Conservation (phyloP, 2,888 invertebrate species). For the Drosophila borealis region DNA sequence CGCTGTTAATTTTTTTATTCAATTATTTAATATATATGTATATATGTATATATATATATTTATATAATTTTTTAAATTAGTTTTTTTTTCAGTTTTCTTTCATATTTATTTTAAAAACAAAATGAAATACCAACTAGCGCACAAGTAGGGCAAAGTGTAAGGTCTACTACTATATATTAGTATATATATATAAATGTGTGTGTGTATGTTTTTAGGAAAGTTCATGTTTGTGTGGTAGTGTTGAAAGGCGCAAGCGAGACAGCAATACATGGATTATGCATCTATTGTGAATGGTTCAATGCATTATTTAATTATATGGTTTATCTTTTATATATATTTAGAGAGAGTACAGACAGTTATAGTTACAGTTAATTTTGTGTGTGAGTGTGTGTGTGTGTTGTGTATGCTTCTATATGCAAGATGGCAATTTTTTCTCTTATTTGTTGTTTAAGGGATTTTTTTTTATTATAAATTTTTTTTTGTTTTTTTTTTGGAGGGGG, state of each 20-base stretch:
- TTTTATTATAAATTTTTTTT: background rate
- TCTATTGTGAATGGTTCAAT: slow-evolving; percentile 18
- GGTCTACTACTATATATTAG: slow-evolving; percentile 14
- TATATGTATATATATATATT: background rate
- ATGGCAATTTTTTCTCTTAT: slow-evolving; percentile 17
- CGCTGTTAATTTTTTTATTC: slow-evolving; percentile 3
- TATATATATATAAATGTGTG: slow-evolving; percentile 7
- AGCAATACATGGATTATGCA: slow-evolving; percentile 31
- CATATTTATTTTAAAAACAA: slow-evolving; percentile 71
- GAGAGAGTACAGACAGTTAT: slow-evolving; percentile 21
- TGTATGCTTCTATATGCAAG: slow-evolving; percentile 11
- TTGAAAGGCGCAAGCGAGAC: slow-evolving; percentile 47
- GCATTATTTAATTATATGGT: slow-evolving; percentile 3
- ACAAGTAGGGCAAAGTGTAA: slow-evolving; percentile 40
- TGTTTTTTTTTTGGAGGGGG: background rate
- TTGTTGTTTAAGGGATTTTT: slow-evolving; percentile 2
- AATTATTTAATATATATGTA: slow-evolving; percentile 2
- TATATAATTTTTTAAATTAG: slow-evolving; percentile 8
- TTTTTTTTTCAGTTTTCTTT: slow-evolving; percentile 34
- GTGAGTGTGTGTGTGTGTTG: slow-evolving; percentile 2
- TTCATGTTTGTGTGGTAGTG: slow-evolving; percentile 12
- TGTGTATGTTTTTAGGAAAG: slow-evolving; percentile 10
- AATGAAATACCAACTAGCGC: slow-evolving; percentile 67
- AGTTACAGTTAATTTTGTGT: slow-evolving; percentile 16
- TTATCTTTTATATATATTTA: background rate